Percentiles rank a stretch among this genome's conserved stretches.
These are phyloP conservation scores for Calameuta idolon DNA, from an alignment of 2,888 invertebrate genomes.

Conservation along the genomic window DNA sequence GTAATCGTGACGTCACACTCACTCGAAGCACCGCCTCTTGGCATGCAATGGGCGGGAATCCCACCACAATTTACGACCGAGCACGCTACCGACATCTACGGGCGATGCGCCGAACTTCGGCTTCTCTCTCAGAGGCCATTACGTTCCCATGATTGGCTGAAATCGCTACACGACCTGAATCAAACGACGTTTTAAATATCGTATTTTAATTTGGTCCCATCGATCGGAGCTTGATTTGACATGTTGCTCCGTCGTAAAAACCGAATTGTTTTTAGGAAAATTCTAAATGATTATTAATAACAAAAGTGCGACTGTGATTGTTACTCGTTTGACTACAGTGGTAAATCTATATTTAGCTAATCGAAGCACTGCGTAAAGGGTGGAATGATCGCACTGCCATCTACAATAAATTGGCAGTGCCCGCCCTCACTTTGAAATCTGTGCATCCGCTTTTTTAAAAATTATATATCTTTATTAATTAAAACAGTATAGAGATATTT, in stretches of 20 bases:
- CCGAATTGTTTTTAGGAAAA: not conserved
- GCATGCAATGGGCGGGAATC: constrained; percentile 73
- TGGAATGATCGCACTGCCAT: constrained; percentile 22
- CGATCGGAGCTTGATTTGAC: not conserved
- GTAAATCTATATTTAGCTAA: constrained; percentile 64
- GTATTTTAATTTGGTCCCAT: constrained; percentile 11
- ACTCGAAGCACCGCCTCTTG: constrained; percentile 70
- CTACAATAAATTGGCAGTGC: constrained; percentile 4
- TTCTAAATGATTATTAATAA: not conserved
- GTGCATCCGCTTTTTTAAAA: not conserved
- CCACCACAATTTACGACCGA: constrained; percentile 60
- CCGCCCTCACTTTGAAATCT: not conserved
- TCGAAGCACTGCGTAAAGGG: constrained; percentile 45
- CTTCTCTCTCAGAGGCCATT: constrained; percentile 70
- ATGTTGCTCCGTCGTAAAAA: not conserved
- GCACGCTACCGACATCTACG: constrained; percentile 69
- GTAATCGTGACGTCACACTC: constrained; percentile 64
- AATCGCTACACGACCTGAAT: constrained; percentile 60
- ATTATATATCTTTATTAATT: not conserved
- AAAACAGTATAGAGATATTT: not conserved
- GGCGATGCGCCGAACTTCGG: constrained; percentile 64
- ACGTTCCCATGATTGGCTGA: constrained; percentile 72
- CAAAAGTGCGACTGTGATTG: not conserved
- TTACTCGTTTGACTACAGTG: constrained; percentile 44
- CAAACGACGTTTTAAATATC: constrained; percentile 55